Percentiles rank a stretch among this genome's conserved stretches.
Conservation (phyloP, 2,797 vertebrate species). For the Hydrophis major region DNA sequence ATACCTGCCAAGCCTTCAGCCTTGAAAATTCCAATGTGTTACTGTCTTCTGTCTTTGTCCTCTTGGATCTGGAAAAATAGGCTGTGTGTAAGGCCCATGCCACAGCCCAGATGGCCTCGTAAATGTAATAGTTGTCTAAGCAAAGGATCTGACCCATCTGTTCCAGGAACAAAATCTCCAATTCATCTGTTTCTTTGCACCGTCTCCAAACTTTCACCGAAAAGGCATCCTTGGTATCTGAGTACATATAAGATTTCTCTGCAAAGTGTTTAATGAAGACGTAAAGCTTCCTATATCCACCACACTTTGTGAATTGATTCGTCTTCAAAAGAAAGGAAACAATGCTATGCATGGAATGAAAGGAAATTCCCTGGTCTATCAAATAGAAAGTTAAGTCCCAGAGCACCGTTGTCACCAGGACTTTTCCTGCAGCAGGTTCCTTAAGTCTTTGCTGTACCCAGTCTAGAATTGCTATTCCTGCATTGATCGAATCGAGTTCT, state of each 20-base stretch:
- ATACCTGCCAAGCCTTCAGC: neutral
- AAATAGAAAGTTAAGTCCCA: neutral
- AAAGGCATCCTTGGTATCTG: neutral
- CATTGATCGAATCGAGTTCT: too few species aligned
- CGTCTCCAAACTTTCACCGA: neutral
- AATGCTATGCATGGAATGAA: neutral
- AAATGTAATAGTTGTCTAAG: neutral
- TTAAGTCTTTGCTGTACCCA: too few species aligned
- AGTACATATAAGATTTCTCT: neutral
- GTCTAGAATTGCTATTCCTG: too few species aligned
- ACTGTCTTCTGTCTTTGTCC: neutral
- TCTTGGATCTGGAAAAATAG: neutral
- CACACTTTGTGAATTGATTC: neutral
- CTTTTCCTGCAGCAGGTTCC: too few species aligned
- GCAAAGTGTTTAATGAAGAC: neutral
- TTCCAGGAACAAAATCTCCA: too few species aligned
- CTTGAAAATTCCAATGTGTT: neutral
- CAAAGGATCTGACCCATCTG: neutral
- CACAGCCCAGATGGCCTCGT: neutral
- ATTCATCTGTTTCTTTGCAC: neutral
- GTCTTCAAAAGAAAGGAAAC: neutral
- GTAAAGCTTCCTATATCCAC: neutral
- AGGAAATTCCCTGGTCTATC: neutral
- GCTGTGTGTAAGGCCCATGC: neutral
- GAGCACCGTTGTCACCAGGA: too few species aligned